phyloP scores from a whole-genome alignment of 2,888 invertebrate genomes.

The Andricus curvator region DNA sequence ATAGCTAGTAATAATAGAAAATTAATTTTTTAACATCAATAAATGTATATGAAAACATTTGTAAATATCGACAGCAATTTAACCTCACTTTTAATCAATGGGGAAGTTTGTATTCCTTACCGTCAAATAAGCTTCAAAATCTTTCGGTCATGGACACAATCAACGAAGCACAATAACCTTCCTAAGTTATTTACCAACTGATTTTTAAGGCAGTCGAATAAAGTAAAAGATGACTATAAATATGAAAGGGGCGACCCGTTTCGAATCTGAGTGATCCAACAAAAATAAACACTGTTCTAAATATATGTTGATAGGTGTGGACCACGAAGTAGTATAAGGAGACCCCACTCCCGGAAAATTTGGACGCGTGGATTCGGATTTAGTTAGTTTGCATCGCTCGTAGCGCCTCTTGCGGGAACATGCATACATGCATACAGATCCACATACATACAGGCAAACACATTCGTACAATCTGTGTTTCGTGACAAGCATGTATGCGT shows the following conservation, averaged over 20 bases:
- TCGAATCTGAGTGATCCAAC: background rate
- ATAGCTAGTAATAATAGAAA: background rate
- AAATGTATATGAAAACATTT: background rate
- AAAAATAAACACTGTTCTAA: background rate
- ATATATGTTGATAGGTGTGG: no score
- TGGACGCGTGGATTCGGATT: no score
- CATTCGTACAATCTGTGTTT: no score
- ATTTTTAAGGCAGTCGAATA: background rate
- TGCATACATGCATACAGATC: no score
- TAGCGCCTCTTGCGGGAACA: no score
- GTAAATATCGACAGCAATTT: background rate
- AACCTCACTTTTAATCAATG: background rate
- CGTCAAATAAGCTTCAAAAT: background rate
- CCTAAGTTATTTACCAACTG: background rate
- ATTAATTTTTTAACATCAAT: no score
- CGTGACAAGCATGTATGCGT: no score
- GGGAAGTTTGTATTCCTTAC: background rate
- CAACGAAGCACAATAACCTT: background rate
- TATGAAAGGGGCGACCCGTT: background rate
- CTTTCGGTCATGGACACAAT: background rate
- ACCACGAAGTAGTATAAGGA: no score
- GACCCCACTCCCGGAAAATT: no score
- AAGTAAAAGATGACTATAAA: background rate
- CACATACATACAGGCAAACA: no score
- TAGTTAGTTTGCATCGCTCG: no score